These are phyloP conservation scores for Podarcis cretensis DNA, from an alignment of 2,113 vertebrate genomes.

Conservation along the genomic window DNA sequence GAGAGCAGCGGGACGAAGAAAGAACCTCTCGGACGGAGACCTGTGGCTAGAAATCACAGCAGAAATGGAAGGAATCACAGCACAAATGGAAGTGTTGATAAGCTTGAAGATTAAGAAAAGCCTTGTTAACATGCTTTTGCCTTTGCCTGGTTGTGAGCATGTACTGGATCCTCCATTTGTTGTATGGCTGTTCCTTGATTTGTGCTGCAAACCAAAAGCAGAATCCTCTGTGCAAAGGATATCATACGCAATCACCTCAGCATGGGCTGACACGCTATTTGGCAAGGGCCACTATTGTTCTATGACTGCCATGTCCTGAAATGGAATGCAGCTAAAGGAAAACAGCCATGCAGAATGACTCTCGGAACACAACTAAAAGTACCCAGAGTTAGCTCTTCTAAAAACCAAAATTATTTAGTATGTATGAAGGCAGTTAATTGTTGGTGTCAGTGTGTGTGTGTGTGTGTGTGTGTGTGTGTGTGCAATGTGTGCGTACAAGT, in stretches of 20 bases:
- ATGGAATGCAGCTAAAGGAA: neutral
- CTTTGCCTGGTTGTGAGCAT: neutral
- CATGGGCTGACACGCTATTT: neutral
- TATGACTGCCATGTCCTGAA: neutral
- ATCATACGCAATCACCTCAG: neutral
- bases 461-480: no score
- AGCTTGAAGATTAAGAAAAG: no score
- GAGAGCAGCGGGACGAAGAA: no score
- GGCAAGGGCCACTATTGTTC: neutral
- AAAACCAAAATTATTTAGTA: neutral
- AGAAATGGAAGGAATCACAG: no score
- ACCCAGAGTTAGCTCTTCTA: neutral
- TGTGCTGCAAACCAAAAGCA: neutral
- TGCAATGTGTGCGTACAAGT: neutral
- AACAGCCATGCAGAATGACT: neutral
- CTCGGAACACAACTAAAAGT: neutral
- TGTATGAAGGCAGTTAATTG: neutral
- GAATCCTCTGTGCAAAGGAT: neutral
- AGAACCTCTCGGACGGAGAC: no score
- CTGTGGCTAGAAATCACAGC: no score
- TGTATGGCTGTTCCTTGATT: neutral
- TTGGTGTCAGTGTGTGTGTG: no score
- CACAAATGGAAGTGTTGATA: neutral
- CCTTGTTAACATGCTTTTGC: neutral
- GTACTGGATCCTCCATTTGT: neutral